These are phyloP conservation scores for Taenaris catops DNA, from an alignment of 2,888 invertebrate genomes.

Conservation along the genomic window DNA sequence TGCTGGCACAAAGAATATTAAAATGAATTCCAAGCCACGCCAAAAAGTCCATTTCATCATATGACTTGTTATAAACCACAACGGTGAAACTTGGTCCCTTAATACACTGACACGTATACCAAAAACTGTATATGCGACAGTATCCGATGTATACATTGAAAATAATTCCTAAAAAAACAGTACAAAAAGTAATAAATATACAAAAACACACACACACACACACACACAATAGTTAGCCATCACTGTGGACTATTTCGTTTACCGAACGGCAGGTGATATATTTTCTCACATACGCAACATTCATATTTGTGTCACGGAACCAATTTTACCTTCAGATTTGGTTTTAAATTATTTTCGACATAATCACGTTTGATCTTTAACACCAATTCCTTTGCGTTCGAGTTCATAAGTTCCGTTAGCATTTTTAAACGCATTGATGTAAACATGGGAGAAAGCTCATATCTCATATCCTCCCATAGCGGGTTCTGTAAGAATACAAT, in stretches of 20 bases:
- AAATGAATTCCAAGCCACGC: slow-evolving; percentile 52
- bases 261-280: too few relatives aligned
- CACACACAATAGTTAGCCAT: too few relatives aligned
- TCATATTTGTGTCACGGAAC: too few relatives aligned
- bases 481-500: slow-evolving; percentile 49
- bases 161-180: too few relatives aligned
- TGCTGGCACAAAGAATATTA: slow-evolving; percentile 50
- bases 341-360: slow-evolving; percentile 37
- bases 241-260: too few relatives aligned
- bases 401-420: slow-evolving; percentile 55
- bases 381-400: slow-evolving; percentile 46
- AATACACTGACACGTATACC: slow-evolving; percentile 51
- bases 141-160: slow-evolving; percentile 62
- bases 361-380: slow-evolving; percentile 45
- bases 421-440: slow-evolving; percentile 43
- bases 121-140: slow-evolving; percentile 53
- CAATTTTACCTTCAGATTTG: slow-evolving; percentile 59
- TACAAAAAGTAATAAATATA: too few relatives aligned
- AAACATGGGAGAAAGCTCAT: slow-evolving; percentile 53
- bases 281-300: too few relatives aligned
- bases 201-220: too few relatives aligned
- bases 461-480: slow-evolving; percentile 46
- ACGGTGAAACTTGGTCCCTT: slow-evolving; percentile 44
- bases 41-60: slow-evolving; percentile 59
- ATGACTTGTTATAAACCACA: slow-evolving; percentile 55